These are phyloP conservation scores for Hystrix cristata DNA, from an alignment of 2,113 vertebrate species.

Conservation along the genomic window DNA sequence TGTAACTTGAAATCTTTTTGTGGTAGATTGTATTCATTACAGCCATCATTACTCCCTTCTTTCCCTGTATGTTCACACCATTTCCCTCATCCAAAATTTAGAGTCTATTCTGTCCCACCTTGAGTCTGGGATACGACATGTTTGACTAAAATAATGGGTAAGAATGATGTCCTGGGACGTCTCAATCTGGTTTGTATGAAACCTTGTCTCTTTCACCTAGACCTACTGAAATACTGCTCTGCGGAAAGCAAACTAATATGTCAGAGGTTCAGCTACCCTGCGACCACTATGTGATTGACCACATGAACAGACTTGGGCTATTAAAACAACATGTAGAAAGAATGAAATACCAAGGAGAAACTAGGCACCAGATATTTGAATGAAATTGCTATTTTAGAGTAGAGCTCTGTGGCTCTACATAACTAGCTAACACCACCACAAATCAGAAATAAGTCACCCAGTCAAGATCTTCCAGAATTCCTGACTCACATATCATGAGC, in stretches of 20 bases:
- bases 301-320: background rate
- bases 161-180: background rate
- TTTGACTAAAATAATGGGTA: background rate
- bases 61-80: background rate
- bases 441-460: background rate
- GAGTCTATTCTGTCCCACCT: background rate
- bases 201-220: background rate
- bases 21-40: background rate
- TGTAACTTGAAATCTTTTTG: background rate
- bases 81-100: background rate
- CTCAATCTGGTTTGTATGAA: background rate
- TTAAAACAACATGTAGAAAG: background rate
- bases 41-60: background rate
- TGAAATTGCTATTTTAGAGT: background rate
- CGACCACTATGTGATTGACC: background rate
- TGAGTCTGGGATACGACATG: background rate
- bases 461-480: background rate
- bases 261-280: background rate
- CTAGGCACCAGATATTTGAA: background rate
- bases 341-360: background rate
- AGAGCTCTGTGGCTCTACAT: background rate
- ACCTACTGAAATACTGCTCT: background rate
- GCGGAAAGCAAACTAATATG: background rate
- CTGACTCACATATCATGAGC: background rate
- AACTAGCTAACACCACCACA: background rate